phyloP scores from a whole-genome alignment of 2,888 invertebrate genomes.

The Eumacrocentrus americanus region DNA sequence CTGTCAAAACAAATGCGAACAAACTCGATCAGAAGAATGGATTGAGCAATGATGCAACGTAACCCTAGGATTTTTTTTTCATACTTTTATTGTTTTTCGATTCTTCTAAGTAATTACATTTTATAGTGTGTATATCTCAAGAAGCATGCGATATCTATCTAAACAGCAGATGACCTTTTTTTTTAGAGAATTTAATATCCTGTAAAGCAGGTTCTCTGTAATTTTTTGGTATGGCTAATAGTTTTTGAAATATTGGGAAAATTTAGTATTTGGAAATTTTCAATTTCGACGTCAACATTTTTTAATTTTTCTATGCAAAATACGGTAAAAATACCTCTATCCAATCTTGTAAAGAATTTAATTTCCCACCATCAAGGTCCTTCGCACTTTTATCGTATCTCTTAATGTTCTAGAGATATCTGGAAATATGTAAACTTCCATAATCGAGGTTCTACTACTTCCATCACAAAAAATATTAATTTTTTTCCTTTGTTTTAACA shows the following conservation, averaged over 20 bases:
- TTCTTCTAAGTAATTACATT: not conserved
- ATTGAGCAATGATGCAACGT: conserved; percentile 70
- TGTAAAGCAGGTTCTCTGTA: not conserved
- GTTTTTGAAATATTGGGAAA: not conserved
- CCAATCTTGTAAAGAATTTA: too few relatives aligned
- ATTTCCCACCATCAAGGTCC: too few relatives aligned
- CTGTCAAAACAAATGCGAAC: conserved; percentile 91
- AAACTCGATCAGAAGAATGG: conserved; percentile 85
- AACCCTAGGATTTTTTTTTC: conserved; percentile 42
- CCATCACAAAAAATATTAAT: too few relatives aligned
- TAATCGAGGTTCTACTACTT: too few relatives aligned
- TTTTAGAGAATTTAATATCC: not conserved
- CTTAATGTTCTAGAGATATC: too few relatives aligned
- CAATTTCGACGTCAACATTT: too few relatives aligned
- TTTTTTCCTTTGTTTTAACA: too few relatives aligned
- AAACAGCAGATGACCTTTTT: not conserved
- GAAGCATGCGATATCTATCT: not conserved
- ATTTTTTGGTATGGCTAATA: not conserved
- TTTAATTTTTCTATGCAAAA: too few relatives aligned
- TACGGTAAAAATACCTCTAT: too few relatives aligned
- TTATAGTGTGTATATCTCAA: not conserved
- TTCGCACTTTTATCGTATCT: too few relatives aligned
- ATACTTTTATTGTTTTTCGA: not conserved
- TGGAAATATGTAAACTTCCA: too few relatives aligned
- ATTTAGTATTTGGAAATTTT: too few relatives aligned